phyloP scores from a whole-genome alignment of 2,113 vertebrate species.

The Balaenoptera acutorostrata region DNA sequence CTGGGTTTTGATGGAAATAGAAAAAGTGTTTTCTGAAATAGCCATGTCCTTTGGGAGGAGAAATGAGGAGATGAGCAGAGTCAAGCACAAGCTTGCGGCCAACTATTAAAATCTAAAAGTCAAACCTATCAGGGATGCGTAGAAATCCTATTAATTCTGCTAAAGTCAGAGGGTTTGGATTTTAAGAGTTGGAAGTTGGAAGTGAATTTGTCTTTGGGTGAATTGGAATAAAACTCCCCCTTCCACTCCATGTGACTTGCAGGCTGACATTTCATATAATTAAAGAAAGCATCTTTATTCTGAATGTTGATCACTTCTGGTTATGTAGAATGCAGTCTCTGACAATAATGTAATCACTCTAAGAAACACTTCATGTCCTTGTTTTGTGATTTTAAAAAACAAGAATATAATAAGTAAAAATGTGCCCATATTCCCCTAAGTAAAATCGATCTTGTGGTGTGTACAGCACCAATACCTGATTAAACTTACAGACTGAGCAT shows the following conservation, averaged over 20 bases:
- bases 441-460: neutral
- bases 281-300: slow-evolving; percentile 41
- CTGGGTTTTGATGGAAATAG: slow-evolving; percentile 44
- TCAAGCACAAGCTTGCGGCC: neutral
- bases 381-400: neutral
- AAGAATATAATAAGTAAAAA: neutral
- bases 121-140: slow-evolving; percentile 55
- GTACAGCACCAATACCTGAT: neutral
- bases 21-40: slow-evolving; percentile 58
- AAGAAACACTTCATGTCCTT: neutral
- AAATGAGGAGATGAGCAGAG: slow-evolving; percentile 47
- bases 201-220: slow-evolving; percentile 57
- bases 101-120: slow-evolving; percentile 67
- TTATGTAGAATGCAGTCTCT: neutral
- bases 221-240: slow-evolving; percentile 19
- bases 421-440: neutral
- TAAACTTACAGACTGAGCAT: neutral
- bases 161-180: slow-evolving; percentile 48
- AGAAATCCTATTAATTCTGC: slow-evolving; percentile 68
- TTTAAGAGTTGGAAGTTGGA: slow-evolving; percentile 58
- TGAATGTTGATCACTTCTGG: neutral
- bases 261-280: neutral
- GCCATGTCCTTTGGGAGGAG: neutral
- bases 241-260: neutral
- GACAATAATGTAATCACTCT: neutral